These are phyloP conservation scores for Monopterus albus DNA, from an alignment of 2,113 vertebrate genomes.

Conservation along the genomic window DNA sequence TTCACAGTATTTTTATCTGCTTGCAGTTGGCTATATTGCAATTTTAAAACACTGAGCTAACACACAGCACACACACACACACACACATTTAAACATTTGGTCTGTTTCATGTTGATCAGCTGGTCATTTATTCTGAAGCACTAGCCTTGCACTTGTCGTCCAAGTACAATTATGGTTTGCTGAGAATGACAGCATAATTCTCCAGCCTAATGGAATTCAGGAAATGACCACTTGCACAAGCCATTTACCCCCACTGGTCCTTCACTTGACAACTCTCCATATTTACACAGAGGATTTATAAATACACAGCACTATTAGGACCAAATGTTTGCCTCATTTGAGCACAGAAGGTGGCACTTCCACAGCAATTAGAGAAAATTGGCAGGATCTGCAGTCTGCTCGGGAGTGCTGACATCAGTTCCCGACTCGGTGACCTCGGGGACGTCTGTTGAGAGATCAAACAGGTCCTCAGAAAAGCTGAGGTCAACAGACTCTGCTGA, in stretches of 20 bases:
- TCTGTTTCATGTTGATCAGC: constrained; percentile 31
- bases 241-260: constrained; percentile 54
- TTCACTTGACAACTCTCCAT: constrained; percentile 35
- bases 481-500: constrained; percentile 65
- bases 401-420: constrained; percentile 73
- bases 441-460: constrained; percentile 74
- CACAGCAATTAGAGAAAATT: constrained; percentile 71
- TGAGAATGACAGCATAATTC: constrained; percentile 57
- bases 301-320: constrained; percentile 50
- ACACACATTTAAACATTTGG: background rate
- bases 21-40: background rate
- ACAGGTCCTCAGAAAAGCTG: constrained; percentile 56
- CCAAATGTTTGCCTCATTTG: constrained; percentile 64
- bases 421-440: constrained; percentile 63
- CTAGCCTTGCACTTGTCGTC: constrained; percentile 33
- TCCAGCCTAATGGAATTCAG: constrained; percentile 53
- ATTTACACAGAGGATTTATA: constrained; percentile 55
- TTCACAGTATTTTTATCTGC: background rate
- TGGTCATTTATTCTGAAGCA: constrained; percentile 32
- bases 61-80: too few relatives aligned
- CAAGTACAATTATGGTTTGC: constrained; percentile 46
- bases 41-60: background rate
- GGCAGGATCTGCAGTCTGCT: constrained; percentile 60
- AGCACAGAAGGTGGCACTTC: constrained; percentile 67
- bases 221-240: constrained; percentile 71